Conservation (phyloP, 2,113 vertebrate genomes). For the Heterotis niloticus region DNA sequence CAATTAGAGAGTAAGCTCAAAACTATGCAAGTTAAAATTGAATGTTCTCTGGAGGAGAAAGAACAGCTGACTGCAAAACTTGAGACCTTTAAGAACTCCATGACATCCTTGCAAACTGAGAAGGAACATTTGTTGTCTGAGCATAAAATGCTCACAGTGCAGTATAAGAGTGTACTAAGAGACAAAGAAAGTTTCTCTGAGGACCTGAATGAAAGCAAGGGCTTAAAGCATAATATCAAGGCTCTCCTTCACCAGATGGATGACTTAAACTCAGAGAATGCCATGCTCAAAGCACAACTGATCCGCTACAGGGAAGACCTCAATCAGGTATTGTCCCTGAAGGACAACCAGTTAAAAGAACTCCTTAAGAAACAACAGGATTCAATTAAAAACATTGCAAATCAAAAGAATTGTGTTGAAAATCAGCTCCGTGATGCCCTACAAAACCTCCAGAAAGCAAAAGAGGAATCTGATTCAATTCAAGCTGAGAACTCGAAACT, state of each 20-base stretch:
- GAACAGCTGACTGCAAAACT: constrained; percentile 60
- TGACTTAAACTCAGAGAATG: constrained; percentile 85
- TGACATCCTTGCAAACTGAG: constrained; percentile 76
- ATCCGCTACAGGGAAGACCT: constrained; percentile 80
- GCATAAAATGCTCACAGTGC: constrained; percentile 59
- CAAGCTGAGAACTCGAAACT: constrained; percentile 60
- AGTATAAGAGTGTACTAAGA: constrained; percentile 49
- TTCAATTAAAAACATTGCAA: constrained; percentile 71
- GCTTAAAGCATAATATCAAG: constrained; percentile 70
- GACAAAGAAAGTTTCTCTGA: constrained; percentile 57
- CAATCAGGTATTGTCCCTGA: constrained; percentile 80
- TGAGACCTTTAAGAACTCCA: constrained; percentile 69
- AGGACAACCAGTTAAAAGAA: constrained; percentile 80
- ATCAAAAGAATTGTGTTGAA: constrained; percentile 60
- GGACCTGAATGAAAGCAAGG: constrained; percentile 52
- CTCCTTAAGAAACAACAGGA: constrained; percentile 79
- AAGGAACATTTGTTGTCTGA: constrained; percentile 68
- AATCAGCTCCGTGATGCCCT: constrained; percentile 59
- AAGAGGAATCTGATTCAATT: constrained; percentile 46
- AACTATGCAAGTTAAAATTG: constrained; percentile 57
- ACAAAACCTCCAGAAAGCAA: constrained; percentile 49
- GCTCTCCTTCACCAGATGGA: constrained; percentile 71
- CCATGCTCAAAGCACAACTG: constrained; percentile 80
- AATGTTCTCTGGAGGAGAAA: constrained; percentile 62
- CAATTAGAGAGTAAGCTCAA: constrained; percentile 58